Base-by-base conservation (phyloP, 2,113 vertebrate genomes). In the Tachysurus vachellii region DNA sequence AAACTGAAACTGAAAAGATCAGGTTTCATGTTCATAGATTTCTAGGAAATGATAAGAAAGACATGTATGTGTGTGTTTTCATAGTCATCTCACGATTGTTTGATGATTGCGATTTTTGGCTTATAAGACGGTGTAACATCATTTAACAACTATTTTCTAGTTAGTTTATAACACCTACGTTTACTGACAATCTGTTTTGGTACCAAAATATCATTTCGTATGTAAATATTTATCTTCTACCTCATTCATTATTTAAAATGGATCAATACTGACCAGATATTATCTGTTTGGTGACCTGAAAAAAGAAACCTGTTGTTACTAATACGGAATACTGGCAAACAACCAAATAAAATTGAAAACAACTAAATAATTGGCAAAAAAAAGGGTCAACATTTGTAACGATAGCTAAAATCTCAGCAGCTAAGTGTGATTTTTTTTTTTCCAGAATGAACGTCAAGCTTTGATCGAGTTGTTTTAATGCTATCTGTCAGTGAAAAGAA, bases 1-100 rank as follows among this genome's bases (percentile, higher is more conserved):
- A 76, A n/a, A 61, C 2, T 12, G 68, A 75, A 85, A 75, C 36
- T 61, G 42, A 73, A 59, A 75, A 42, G 50, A 21, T 54, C 50
- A 57, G 16, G 50, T 84, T 56, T 56, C 53, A 23, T 4, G 10
- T 26, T 19, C 56, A 50, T 28, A n/a, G 83, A 85, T 85, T 85
- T 44, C 36, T 47, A 19, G 36, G 23, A 76, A 76, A n/a, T 31
- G 83, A 84, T 84, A 50, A 84, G 26, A 70, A 44, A n/a, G 53
- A 31, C 19, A 31, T 6, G 62, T n/a, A n/a, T 2, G 26, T 64
- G 26, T 28, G 14, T 76, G 73, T n/a, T 50, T 26, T 54, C 26
- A 12, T n/a, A 2, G 21, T 13, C 23, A 4, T 47, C 42, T 76
- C 23, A 50, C 44, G 1, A 19, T 77, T 28, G 80, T 26, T 11